A percentile compares a stretch with the other conserved stretches of the same genome.
These are phyloP conservation scores for Oophaga sylvatica DNA, from an alignment of 2,797 vertebrate species.

Conservation along the genomic window DNA sequence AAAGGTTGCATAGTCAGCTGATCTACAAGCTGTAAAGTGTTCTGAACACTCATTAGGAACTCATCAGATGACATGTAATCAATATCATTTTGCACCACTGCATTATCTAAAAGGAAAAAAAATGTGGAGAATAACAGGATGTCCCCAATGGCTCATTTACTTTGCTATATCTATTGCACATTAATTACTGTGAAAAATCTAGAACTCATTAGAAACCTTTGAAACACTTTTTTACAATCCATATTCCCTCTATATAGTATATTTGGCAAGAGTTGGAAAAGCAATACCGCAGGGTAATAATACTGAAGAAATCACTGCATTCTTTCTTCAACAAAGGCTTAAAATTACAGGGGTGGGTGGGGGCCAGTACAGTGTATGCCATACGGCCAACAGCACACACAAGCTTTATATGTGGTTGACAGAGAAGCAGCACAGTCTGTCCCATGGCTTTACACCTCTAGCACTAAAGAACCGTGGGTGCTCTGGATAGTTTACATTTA, in stretches of 20 bases:
- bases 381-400: not conserved
- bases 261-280: not conserved
- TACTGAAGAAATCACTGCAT: not conserved
- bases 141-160: not conserved
- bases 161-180: not conserved
- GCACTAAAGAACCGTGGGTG: not conserved
- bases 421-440: not conserved
- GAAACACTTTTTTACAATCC: not conserved
- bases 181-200: not conserved
- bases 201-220: not conserved
- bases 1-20: conserved; percentile 40
- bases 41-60: conserved; percentile 15
- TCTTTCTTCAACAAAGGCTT: not conserved
- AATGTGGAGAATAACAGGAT: not conserved
- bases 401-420: not conserved
- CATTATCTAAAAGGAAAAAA: not conserved
- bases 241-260: not conserved
- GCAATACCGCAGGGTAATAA: not conserved
- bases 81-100: conserved; percentile 29
- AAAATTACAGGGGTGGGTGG: not conserved
- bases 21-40: conserved; percentile 22
- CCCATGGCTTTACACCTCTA: not conserved
- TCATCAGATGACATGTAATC: conserved; percentile 25
- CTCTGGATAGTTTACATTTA: not conserved
- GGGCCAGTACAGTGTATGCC: too few species aligned